A percentile compares a stretch with the other conserved stretches of the same genome.
These are phyloP conservation scores for Lepidostoma basale DNA, from an alignment of 1,140 invertebrate species.

Conservation along the genomic window DNA sequence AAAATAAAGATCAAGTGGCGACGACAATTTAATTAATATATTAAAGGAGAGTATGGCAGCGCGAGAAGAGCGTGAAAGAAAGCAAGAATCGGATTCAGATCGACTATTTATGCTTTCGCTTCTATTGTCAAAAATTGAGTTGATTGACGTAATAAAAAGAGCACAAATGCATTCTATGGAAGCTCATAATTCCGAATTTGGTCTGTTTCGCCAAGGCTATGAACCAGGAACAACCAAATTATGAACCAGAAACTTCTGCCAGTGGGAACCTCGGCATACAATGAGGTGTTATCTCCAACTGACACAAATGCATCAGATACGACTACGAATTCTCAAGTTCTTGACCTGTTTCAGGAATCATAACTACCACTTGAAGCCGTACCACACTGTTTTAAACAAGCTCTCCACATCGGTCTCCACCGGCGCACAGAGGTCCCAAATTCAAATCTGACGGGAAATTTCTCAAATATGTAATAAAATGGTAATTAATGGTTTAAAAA, in stretches of 20 bases:
- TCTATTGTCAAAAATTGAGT: constrained; percentile 11
- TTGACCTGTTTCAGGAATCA: constrained; percentile 18
- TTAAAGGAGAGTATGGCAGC: constrained; percentile 24
- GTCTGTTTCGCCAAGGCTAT: constrained; percentile 18
- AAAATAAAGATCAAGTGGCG: constrained; percentile 13
- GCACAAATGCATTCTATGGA: constrained; percentile 8
- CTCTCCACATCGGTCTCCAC: too few relatives aligned
- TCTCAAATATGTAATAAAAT: too few relatives aligned
- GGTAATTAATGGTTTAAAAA: too few relatives aligned
- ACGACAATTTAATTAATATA: constrained; percentile 4
- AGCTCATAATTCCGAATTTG: constrained; percentile 3
- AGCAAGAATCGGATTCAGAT: constrained; percentile 26
- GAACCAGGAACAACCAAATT: constrained; percentile 22
- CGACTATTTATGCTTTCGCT: constrained; percentile 26
- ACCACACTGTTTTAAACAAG: too few relatives aligned
- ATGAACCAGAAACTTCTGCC: constrained; percentile 3
- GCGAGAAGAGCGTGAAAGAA: constrained; percentile 24
- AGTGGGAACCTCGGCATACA: background rate
- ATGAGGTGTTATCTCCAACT: constrained; percentile 9
- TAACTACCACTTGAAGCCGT: background rate
- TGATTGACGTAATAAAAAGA: constrained; percentile 23
- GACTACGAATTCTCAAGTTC: constrained; percentile 7
- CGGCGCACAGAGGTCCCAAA: too few relatives aligned
- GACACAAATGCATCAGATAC: constrained; percentile 14
- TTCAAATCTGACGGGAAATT: too few relatives aligned